Evolutionary conservation across 2,888 invertebrate species (phyloP), one percentile per base, ranked within the genome.

Genomic region (Lycia hirtaria): DNA sequence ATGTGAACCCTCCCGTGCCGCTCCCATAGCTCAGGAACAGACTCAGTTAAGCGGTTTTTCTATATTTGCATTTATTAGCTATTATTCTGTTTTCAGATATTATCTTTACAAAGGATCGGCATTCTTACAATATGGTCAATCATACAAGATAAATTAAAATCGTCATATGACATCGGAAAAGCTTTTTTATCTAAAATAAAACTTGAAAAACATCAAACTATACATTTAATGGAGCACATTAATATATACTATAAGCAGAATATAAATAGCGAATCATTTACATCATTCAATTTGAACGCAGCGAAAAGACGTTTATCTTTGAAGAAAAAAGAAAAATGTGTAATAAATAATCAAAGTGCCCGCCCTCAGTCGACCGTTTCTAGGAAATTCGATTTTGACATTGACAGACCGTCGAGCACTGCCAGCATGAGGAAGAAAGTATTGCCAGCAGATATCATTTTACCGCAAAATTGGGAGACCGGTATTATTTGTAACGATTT

Each of bases 121-220:
- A 61, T 84, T 3, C 53, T 92, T 7, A 81, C 81, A 49, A 78
- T 87, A 65, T 92, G 91, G 89, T 82, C 79, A 0, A 81, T 92
- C 64, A 72, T 87, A 19, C 85, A 87, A 72, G 85, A 89, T 17
- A 90, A 78, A 58, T 68, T 0, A 78, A 76, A 65, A 66, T 59
- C 0, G 28, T 55, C 2, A 48, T 64, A 65, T 10, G 89, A 91
- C 19, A 76, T 85, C 0, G 89, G 90, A 3, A 87, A 85, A 68
- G 86, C 91, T 0, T 87, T 73, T 56, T 87, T 87, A 82, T 89
- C 92, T 0, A 87, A 79, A 79, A 76, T 87, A 54, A 85, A 76
- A 52, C 62, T 90, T 4, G 85, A 88, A 60, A 84, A 75, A 60
- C 70, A 62, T 1, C 86, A 88, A 72, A 80, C 73, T 0, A 80